Base-by-base conservation (phyloP, 2,888 invertebrate genomes). In the Megamerina dolium region DNA sequence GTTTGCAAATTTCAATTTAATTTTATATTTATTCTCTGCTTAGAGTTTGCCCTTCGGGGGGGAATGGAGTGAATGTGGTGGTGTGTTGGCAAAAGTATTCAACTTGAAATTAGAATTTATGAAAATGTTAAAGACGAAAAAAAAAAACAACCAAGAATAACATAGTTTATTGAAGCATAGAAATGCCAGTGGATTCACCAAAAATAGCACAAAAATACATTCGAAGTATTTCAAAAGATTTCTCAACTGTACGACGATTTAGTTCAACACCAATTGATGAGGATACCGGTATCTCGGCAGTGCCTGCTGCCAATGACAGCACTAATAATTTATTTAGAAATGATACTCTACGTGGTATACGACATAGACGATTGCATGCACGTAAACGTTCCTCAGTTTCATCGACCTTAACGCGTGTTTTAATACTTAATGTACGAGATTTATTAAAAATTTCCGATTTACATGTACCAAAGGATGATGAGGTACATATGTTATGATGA, bases 361-460 rank as follows among this genome's bases (percentile, higher is more conserved):
- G 45, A 10, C 35, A 39, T 10, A 60, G 59, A 4, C 55, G 54
- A 36, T 23, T 23, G 23, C 56, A 56, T 44, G 51, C 57, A 46
- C 64, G 68, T 13, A 67, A 70, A 48, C 63, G 67, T 42, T 68
- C 68, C 19, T 67, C 70, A 4, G 59, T 64, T 41, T 67, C 68
- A 21, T 67, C 68, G 49, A 67, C 67, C n/a, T 53, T 70, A 14
- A 63, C 67, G 12, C 68, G 66, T 60, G 64, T 66, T 49, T 59
- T 70, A 43, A 63, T 70, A 53, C 60, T 70, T 41, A 70, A 68
- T 53, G 70, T 69, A 37, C 63, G 64, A 35, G 70, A 70, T 60
- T 64, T 70, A 54, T 54, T 70, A 43, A 61, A 52, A 51, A 56
- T 52, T 21, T 53, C 64, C 37, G 50, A 64, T 43, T 45, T 55